Conservation (phyloP, 1,140 invertebrate genomes). For the Arctopsyche grandis region DNA sequence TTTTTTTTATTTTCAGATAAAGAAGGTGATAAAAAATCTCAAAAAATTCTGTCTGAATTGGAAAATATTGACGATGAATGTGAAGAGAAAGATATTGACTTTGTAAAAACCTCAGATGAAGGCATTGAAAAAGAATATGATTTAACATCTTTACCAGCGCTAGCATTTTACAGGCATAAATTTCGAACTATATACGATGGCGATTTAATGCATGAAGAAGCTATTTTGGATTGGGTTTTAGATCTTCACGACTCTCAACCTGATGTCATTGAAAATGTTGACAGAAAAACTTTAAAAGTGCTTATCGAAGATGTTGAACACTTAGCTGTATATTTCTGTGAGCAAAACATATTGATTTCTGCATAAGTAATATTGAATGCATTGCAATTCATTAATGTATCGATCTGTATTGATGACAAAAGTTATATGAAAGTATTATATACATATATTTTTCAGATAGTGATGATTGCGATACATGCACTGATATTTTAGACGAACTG, state of each 20-base stretch:
- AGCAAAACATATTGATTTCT: too few relatives aligned
- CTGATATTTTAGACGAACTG: conserved; percentile 85
- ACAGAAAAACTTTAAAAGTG: conserved; percentile 88
- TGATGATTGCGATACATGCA: conserved; percentile 84
- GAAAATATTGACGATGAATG: conserved; percentile 96
- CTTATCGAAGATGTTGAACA: conserved; percentile 91
- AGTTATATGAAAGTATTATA: conserved; percentile 12
- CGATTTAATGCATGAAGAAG: conserved; percentile 92
- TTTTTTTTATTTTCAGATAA: conserved; percentile 71
- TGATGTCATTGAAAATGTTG: conserved; percentile 92
- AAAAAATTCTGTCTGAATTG: conserved; percentile 88
- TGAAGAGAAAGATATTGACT: conserved; percentile 91
- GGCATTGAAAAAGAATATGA: conserved; percentile 91
- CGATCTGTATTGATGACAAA: too few relatives aligned
- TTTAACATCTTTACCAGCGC: conserved; percentile 80
- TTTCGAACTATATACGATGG: conserved; percentile 89
- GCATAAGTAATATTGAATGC: too few relatives aligned
- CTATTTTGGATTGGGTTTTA: conserved; percentile 89
- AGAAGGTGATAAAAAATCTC: conserved; percentile 89
- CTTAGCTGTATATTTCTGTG: conserved; percentile 93
- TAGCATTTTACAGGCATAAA: conserved; percentile 91
- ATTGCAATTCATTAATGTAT: too few relatives aligned
- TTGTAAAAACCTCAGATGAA: conserved; percentile 92
- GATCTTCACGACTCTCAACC: conserved; percentile 84
- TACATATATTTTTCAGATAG: conserved; percentile 70